Conservation (phyloP, 2,113 vertebrate species). For the Recurvirostra avosetta region DNA sequence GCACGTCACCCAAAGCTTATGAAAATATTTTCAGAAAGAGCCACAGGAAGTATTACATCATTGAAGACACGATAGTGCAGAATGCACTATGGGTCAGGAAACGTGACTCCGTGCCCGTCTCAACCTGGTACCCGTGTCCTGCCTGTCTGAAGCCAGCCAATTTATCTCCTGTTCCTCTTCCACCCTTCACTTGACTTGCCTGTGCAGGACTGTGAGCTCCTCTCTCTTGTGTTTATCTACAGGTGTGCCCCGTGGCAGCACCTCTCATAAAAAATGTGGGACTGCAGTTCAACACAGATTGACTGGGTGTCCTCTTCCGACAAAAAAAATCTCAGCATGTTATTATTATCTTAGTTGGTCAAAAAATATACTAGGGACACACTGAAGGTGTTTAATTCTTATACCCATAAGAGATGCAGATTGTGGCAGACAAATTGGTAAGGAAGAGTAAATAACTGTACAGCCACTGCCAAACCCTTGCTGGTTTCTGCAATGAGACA, state of each 20-base stretch:
- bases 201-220: neutral
- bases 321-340: neutral
- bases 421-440: neutral
- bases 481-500: neutral
- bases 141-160: neutral
- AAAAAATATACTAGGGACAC: neutral
- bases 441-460: neutral
- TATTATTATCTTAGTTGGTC: neutral
- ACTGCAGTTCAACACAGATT: neutral
- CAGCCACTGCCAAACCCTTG: neutral
- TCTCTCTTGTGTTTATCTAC: accelerated
- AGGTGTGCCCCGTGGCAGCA: neutral
- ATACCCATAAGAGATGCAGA: neutral
- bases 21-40: neutral
- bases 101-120: accelerated
- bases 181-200: neutral
- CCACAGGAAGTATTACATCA: neutral
- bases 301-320: neutral
- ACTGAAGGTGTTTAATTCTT: neutral
- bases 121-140: neutral
- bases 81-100: neutral
- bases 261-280: accelerated
- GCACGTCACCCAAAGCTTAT: neutral
- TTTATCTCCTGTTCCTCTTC: neutral
- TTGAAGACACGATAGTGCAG: neutral